Conservation (phyloP, 2,797 vertebrate species). For the Enteromius treurensis region DNA sequence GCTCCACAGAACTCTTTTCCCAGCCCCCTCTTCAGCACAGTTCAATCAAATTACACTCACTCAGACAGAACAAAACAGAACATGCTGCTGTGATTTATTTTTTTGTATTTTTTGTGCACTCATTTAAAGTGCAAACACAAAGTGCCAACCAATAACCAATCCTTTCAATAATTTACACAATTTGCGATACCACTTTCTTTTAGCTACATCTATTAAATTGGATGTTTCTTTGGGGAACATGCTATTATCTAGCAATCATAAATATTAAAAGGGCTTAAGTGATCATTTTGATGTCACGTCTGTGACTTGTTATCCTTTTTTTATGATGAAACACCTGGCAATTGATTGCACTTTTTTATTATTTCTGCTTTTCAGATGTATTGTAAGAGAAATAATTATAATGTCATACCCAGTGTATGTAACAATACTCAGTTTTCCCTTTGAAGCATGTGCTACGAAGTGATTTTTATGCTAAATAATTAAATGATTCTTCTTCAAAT, state of each 20-base stretch:
- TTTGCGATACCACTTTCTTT: not conserved
- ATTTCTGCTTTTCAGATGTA: not conserved
- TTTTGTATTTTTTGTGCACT: not conserved
- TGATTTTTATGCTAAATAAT: not conserved
- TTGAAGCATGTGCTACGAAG: not conserved
- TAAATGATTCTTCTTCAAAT: not conserved
- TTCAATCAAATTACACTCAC: slow-evolving; percentile 54
- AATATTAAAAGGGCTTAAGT: not conserved
- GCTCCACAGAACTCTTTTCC: slow-evolving; percentile 52
- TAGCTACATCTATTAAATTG: not conserved
- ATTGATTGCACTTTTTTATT: not conserved
- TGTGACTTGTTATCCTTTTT: not conserved
- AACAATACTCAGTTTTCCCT: not conserved
- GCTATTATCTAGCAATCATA: not conserved
- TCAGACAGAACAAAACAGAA: slow-evolving; percentile 50
- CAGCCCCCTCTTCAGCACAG: slow-evolving; percentile 53
- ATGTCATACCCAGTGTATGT: no score
- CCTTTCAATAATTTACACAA: not conserved
- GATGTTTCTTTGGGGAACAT: not conserved
- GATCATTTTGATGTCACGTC: not conserved
- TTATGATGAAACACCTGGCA: not conserved
- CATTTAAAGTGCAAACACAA: not conserved
- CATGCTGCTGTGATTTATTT: slow-evolving; percentile 39
- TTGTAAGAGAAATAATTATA: not conserved
- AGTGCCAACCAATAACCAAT: not conserved